Conservation (phyloP, 2,888 invertebrate species). For the Lithophane leautieri region DNA sequence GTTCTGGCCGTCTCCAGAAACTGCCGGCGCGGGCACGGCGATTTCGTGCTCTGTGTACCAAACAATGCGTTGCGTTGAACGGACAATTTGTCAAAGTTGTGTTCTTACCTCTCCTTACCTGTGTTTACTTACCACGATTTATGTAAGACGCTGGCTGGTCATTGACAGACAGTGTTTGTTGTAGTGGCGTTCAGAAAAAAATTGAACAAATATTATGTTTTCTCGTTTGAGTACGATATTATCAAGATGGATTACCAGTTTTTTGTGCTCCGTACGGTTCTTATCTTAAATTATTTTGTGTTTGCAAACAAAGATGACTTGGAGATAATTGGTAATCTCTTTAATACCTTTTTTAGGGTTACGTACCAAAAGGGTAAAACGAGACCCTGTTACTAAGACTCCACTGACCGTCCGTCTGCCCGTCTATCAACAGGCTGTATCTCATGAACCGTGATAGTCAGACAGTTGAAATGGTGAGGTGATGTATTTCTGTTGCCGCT, state of each 20-base stretch:
- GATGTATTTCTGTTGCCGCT: no score
- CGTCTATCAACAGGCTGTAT: no score
- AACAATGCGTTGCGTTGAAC: slow-evolving; percentile 69
- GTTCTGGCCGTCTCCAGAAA: no score
- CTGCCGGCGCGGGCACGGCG: neutral
- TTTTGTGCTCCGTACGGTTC: slow-evolving; percentile 20
- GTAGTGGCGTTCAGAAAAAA: slow-evolving; percentile 36
- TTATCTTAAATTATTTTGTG: slow-evolving; percentile 42
- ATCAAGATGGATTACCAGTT: slow-evolving; percentile 50
- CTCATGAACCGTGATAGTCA: no score
- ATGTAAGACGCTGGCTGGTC: slow-evolving; percentile 43
- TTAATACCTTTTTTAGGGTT: slow-evolving; percentile 33
- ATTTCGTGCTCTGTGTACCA: slow-evolving; percentile 41
- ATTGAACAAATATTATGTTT: slow-evolving; percentile 45
- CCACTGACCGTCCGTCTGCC: no score
- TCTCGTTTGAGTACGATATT: slow-evolving; percentile 28
- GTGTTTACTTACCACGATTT: slow-evolving; percentile 63
- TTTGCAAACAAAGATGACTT: slow-evolving; percentile 27
- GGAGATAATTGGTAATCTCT: slow-evolving; percentile 34
- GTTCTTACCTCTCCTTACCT: slow-evolving; percentile 67
- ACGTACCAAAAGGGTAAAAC: no score
- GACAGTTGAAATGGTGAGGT: no score
- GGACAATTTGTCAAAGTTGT: slow-evolving; percentile 76
- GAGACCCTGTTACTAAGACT: no score
- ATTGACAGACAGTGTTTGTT: slow-evolving; percentile 45